Percentiles rank a stretch among this genome's conserved stretches.
phyloP scores from a whole-genome alignment of 2,888 invertebrate species.

The Portevinia maculata region DNA sequence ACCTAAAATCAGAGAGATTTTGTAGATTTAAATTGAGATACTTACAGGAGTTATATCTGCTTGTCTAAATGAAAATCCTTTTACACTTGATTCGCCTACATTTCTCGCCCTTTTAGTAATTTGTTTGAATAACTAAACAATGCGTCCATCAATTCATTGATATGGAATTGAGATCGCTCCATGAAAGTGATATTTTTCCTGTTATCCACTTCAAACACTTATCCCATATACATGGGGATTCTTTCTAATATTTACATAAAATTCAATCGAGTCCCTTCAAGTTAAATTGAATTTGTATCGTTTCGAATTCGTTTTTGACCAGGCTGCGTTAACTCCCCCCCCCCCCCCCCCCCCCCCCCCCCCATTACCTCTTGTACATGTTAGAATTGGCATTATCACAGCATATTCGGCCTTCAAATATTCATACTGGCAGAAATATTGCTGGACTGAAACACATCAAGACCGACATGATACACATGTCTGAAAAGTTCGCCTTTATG shows the following conservation, averaged over 20 bases:
- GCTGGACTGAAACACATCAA: background rate
- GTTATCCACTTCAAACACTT: conserved; percentile 7
- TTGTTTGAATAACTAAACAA: too few relatives aligned
- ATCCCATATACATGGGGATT: conserved; percentile 21
- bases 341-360: background rate
- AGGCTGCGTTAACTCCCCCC: conserved; percentile 1
- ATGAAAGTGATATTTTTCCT: conserved; percentile 24
- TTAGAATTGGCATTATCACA: conserved; percentile 15
- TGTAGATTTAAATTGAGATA: too few relatives aligned
- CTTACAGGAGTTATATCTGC: too few relatives aligned
- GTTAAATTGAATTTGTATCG: conserved; percentile 44
- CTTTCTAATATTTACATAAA: conserved; percentile 44
- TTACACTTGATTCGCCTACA: too few relatives aligned
- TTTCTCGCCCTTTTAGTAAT: too few relatives aligned
- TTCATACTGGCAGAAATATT: background rate
- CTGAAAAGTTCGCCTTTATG: conserved; percentile 49
- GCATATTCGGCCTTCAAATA: conserved; percentile 13
- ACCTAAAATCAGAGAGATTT: too few relatives aligned
- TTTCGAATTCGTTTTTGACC: conserved; percentile 32
- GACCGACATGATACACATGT: conserved; percentile 25
- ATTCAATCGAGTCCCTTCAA: conserved; percentile 7
- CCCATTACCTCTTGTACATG: background rate
- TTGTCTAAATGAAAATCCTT: too few relatives aligned
- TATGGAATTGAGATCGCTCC: too few relatives aligned
- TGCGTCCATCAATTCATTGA: too few relatives aligned